Evolutionary conservation across 2,113 vertebrate genomes (phyloP).

Genomic region (Lynx canadensis): DNA sequence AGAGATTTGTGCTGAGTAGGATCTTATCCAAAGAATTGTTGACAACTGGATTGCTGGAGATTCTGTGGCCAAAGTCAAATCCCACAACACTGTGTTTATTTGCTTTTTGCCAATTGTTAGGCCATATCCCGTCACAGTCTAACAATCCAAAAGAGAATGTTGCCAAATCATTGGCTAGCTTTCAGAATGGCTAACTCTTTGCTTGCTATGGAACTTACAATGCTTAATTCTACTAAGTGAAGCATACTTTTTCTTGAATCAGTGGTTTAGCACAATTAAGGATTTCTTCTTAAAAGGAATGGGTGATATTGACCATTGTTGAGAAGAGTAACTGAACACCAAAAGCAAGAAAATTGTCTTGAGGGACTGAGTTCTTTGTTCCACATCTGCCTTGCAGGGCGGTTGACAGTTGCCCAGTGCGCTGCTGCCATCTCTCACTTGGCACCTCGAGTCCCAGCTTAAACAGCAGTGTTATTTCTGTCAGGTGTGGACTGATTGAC

Average conservation of each 20-base stretch:
- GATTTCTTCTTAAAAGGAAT: slow-evolving; percentile 49
- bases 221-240: slow-evolving; percentile 16
- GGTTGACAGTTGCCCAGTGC: slow-evolving; percentile 44
- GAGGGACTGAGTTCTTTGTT: not conserved
- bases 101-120: slow-evolving; percentile 72
- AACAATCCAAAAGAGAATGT: slow-evolving; percentile 71
- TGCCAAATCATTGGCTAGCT: slow-evolving; percentile 73
- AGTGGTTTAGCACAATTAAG: slow-evolving; percentile 25
- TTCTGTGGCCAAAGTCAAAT: slow-evolving; percentile 72
- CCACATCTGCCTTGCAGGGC: slow-evolving; percentile 65
- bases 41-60: slow-evolving; percentile 63
- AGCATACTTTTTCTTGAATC: not conserved
- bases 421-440: slow-evolving; percentile 70
- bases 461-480: slow-evolving; percentile 76
- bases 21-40: slow-evolving; percentile 75
- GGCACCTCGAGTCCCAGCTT: slow-evolving; percentile 68
- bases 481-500: slow-evolving; percentile 83
- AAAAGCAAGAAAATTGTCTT: slow-evolving; percentile 50
- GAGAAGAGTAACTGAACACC: slow-evolving; percentile 50
- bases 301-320: not conserved
- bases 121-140: slow-evolving; percentile 73
- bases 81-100: slow-evolving; percentile 79
- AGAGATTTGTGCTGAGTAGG: slow-evolving; percentile 53
- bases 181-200: slow-evolving; percentile 74
- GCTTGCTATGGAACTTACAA: slow-evolving; percentile 45